A percentile compares a stretch with the other conserved stretches of the same genome.
phyloP scores from a whole-genome alignment of 2,797 vertebrate genomes.

The Xenentodon cancila region DNA sequence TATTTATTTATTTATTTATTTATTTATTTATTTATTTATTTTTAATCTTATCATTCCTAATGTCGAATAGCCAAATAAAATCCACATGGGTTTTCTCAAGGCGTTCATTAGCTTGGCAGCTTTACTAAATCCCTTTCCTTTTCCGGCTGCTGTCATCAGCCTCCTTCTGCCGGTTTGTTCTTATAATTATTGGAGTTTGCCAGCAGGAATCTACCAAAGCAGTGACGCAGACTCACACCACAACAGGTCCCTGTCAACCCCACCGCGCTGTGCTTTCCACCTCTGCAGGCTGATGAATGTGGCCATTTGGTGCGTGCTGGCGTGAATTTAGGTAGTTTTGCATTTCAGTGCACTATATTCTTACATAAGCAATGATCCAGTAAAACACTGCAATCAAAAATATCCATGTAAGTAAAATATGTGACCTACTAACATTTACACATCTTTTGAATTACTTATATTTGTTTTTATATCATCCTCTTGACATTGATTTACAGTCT shows the following conservation, averaged over 20 bases:
- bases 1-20: no score
- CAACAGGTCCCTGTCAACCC: not conserved
- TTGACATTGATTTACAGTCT: no score
- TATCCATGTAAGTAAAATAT: no score
- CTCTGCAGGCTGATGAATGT: conserved; percentile 17
- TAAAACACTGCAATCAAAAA: no score
- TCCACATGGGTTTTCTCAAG: conserved; percentile 12
- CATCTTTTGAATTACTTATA: no score
- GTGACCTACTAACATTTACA: no score
- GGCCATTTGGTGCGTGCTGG: no score
- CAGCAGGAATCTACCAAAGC: conserved; percentile 38
- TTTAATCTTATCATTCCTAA: not conserved
- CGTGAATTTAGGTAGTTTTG: not conserved
- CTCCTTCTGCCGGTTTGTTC: conserved; percentile 39
- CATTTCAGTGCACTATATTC: not conserved
- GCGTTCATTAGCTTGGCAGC: conserved; percentile 37
- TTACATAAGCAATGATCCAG: no score
- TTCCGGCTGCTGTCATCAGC: conserved; percentile 49
- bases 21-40: no score
- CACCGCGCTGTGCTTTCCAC: not conserved
- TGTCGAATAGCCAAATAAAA: conserved; percentile 15
- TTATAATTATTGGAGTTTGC: conserved; percentile 44
- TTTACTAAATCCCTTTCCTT: conserved; percentile 26
- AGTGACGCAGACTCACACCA: conserved; percentile 4
- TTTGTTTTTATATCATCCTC: no score